Base-by-base conservation (phyloP, 1,140 invertebrate genomes). In the Colletes latitarsis region DNA sequence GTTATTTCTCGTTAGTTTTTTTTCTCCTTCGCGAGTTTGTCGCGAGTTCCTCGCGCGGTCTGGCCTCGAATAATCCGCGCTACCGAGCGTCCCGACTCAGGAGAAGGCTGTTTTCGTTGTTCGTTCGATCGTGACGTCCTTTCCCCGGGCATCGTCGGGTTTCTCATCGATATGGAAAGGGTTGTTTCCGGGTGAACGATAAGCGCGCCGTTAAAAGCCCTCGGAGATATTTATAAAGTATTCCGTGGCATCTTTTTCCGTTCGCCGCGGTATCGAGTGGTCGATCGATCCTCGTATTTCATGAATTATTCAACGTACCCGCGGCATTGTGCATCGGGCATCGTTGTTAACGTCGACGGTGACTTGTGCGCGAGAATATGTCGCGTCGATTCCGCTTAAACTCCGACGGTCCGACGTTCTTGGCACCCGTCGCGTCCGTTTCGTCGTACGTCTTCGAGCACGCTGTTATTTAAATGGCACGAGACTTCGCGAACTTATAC, bases 151-250 rank as follows among this genome's bases (percentile, higher is more conserved):
- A 46, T 46, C 43, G 43, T 8, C 43, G 43, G 9, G 43, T 9
- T 2, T 46, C 68, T 64, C 58, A 53, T 78, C 76, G 76, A 72
- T 72, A 78, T 19, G 43, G 57, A 49, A 30, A 43, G 8, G 30
- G 17, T 43, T 71, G 76, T 77, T 72, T 63, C 68, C 58, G 46
- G 76, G 6, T 14, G 69, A 78, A 43, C 68, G 57, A 63, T 78
- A 72, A 78, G 58, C 76, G 57, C 9, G 15, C 49, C 68, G 58
- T 63, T 78, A 72, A 78, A 78, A 78, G 39, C 58, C 68, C 76
- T n/a, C 41, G 19, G 17, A 52, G 76, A 72, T 64, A 72, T 78
- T 78, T 78, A 78, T 72, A 78, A 78, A 78, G 58, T 72, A 55
- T 72, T 46, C 68, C 68, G 66, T 15, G 68, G 68, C 69, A 78